Base-by-base conservation (phyloP, 1,140 invertebrate genomes). In the Psix sp. region DNA sequence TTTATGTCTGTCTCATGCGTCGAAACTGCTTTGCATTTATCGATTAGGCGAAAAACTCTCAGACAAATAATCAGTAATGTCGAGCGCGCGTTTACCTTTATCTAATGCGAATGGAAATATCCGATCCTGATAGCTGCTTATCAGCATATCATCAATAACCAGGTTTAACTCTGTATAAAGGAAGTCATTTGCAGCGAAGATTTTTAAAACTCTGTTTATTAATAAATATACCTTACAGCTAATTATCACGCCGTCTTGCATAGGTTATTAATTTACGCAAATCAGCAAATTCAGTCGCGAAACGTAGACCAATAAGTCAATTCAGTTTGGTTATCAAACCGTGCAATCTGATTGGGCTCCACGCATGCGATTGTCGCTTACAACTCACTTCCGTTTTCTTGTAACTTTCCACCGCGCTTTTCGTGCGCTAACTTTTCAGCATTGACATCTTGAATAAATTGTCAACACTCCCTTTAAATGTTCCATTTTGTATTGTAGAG, bases 341-440 rank as follows among this genome's bases (percentile, higher is more conserved):
- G 51, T 57, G 40, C 56, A 54, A 71, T 63, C 49, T 40, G 70
- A 66, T 66, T 60, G 60, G 5, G 36, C 21, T 43, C 51, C 48
- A 15, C 6, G 6, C 0, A 24, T 52, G 38, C 39, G 62, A 20
- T 71, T 62, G 46, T 51, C 57, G 17, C 4, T 29, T 29, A 5
- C 29, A 33, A 33, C 10, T 10, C 5, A 35, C 10, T 13, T 13
- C 5, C 13, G 33, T 14, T n/a, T n/a, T 48, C 40, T 31, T 65
- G 51, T 31, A 17, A 43, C 63, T 67, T 51, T 43, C 46, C 13
- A 57, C 10, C 14, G 18, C 10, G 7, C 14, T 5, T 48, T 48
- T 48, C 16, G n/a, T n/a, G n/a, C n/a, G n/a, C n/a, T n/a, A n/a
- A n/a, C n/a, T n/a, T n/a, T n/a, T n/a, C n/a, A n/a, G n/a, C n/a